phyloP scores from a whole-genome alignment of 2,113 vertebrate genomes.

The Eptesicus fuscus region DNA sequence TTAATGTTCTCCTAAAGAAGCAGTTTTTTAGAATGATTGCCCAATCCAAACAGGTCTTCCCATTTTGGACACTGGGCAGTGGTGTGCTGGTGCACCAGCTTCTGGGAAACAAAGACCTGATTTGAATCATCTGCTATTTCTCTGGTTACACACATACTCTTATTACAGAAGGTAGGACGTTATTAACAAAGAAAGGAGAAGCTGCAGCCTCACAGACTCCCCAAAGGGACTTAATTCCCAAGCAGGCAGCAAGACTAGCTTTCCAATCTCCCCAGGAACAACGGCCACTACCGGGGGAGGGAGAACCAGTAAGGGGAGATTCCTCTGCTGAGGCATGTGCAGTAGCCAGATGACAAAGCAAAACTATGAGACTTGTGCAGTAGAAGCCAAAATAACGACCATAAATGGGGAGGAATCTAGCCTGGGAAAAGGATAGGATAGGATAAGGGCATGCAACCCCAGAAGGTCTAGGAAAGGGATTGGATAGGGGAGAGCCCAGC shows the following conservation, averaged over 20 bases:
- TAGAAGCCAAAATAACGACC: not conserved
- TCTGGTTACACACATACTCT: not conserved
- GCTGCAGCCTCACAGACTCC: not conserved
- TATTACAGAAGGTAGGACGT: not conserved
- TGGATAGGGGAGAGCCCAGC: not conserved
- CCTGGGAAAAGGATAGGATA: not conserved
- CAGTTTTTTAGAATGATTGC: not conserved
- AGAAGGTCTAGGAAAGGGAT: not conserved
- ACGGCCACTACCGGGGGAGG: not conserved
- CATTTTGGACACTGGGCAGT: not conserved
- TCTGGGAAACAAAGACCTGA: not conserved
- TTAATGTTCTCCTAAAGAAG: not conserved
- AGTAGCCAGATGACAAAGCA: not conserved
- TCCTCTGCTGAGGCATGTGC: not conserved
- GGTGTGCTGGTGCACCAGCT: not conserved
- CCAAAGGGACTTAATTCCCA: not conserved
- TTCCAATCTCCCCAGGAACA: not conserved
- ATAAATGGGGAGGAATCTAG: not conserved
- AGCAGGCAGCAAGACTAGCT: not conserved
- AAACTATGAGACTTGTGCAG: not conserved
- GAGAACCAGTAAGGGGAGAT: not conserved
- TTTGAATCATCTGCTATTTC: not conserved
- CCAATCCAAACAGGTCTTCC: not conserved
- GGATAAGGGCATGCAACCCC: not conserved
- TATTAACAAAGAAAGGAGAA: not conserved